Evolutionary conservation across 2,797 vertebrate species (phyloP).

Genomic region (Liparis tanakae): DNA sequence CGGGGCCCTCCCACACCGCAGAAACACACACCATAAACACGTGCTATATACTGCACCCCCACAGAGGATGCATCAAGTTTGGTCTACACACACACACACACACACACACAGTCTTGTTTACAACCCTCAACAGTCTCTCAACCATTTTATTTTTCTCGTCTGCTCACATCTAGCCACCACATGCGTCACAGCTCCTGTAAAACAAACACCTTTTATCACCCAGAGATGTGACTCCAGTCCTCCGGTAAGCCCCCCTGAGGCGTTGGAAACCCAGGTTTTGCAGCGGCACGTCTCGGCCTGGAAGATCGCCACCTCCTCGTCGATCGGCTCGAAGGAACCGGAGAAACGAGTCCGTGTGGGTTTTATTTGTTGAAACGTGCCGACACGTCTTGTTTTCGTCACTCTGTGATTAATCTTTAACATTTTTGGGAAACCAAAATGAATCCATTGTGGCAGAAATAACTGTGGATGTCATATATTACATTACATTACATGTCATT

Average conservation of each 20-base stretch:
- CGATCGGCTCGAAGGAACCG: neutral
- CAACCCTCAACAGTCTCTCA: slow-evolving; percentile 1
- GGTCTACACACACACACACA: slow-evolving; percentile 9
- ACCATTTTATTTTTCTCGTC: slow-evolving; percentile 3
- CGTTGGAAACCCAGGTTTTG: slow-evolving; percentile 65
- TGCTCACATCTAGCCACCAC: slow-evolving; percentile 54
- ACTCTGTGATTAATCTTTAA: neutral
- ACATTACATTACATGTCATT: too few species aligned
- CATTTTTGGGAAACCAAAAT: too few species aligned
- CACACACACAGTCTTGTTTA: slow-evolving; percentile 27
- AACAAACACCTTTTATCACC: slow-evolving; percentile 72
- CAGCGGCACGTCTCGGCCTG: slow-evolving; percentile 62
- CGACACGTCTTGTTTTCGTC: neutral
- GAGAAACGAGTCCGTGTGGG: neutral
- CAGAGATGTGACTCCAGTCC: slow-evolving; percentile 65
- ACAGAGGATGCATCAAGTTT: slow-evolving; percentile 16
- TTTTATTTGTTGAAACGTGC: neutral
- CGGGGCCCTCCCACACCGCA: slow-evolving; percentile 50
- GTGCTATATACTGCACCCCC: slow-evolving; percentile 16
- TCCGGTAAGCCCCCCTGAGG: slow-evolving; percentile 60
- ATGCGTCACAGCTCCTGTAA: slow-evolving; percentile 67
- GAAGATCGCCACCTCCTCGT: slow-evolving; percentile 44
- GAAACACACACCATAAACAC: slow-evolving; percentile 25
- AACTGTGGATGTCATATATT: too few species aligned
- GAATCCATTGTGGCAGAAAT: too few species aligned